Conservation (phyloP, 2,113 vertebrate genomes). For the Cricetomys ansorgei region DNA sequence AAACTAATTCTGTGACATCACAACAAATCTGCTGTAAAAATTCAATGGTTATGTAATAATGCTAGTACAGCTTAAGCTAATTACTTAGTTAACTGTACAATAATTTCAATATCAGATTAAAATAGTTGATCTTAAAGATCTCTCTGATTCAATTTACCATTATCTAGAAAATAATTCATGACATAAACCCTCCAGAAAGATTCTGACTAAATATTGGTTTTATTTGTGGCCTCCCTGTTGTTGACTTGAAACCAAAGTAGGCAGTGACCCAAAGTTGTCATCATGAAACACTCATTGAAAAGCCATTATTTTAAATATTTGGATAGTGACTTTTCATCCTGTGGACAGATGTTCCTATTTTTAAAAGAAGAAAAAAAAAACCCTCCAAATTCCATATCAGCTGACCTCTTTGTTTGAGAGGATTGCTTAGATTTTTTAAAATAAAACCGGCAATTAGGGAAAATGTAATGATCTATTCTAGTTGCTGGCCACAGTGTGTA, state of each 20-base stretch:
- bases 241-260: background rate
- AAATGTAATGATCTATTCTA: background rate
- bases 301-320: constrained; percentile 65
- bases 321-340: constrained; percentile 48
- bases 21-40: background rate
- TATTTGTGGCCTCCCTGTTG: background rate
- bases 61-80: background rate
- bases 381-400: constrained; percentile 22
- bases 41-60: background rate
- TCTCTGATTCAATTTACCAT: constrained; percentile 13
- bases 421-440: constrained; percentile 34
- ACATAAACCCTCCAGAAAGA: background rate
- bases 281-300: constrained; percentile 16
- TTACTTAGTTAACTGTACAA: background rate
- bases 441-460: background rate
- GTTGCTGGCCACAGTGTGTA: background rate
- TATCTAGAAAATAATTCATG: background rate
- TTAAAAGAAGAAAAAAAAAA: background rate
- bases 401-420: constrained; percentile 40
- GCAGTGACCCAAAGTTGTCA: constrained; percentile 11
- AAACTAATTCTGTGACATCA: background rate
- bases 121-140: background rate
- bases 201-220: background rate
- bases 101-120: background rate
- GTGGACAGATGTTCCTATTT: constrained; percentile 53